Evolutionary conservation across 2,888 invertebrate species (phyloP).

Genomic region (Pharmacophagus antenor): DNA sequence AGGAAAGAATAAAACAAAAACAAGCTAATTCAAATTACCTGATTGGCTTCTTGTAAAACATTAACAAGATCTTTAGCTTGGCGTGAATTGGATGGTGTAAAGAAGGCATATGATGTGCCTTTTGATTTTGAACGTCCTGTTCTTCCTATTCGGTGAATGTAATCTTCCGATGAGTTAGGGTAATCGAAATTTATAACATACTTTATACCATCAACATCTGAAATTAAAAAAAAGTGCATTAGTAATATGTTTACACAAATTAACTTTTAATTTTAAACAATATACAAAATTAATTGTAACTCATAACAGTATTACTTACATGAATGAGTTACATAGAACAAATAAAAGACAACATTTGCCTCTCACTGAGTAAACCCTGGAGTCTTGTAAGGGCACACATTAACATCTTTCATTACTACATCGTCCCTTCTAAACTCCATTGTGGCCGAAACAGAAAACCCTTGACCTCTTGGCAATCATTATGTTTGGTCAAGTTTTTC

Average conservation of each 20-base stretch:
- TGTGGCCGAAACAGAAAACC: conserved; percentile 79
- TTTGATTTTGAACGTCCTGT: conserved; percentile 93
- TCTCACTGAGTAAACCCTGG: conserved; percentile 78
- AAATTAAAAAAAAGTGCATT: conserved; percentile 40
- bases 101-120: conserved; percentile 97
- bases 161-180: conserved; percentile 96
- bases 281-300: conserved; percentile 52
- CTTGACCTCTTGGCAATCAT: conserved; percentile 75
- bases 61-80: conserved; percentile 94
- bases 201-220: conserved; percentile 98
- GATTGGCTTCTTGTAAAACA: conserved; percentile 94
- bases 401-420: conserved; percentile 40
- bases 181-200: conserved; percentile 98
- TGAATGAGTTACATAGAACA: conserved; percentile 74
- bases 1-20: conserved; percentile 58
- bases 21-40: conserved; percentile 67
- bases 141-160: conserved; percentile 96
- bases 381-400: conserved; percentile 69
- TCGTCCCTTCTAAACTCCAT: conserved; percentile 74
- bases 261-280: conserved; percentile 21
- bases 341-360: conserved; percentile 68
- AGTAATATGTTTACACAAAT: background rate
- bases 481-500: conserved; percentile 78
- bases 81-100: conserved; percentile 92
- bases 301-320: conserved; percentile 75